Evolutionary conservation across 2,797 vertebrate species (phyloP).

Genomic region (Menidia menidia): DNA sequence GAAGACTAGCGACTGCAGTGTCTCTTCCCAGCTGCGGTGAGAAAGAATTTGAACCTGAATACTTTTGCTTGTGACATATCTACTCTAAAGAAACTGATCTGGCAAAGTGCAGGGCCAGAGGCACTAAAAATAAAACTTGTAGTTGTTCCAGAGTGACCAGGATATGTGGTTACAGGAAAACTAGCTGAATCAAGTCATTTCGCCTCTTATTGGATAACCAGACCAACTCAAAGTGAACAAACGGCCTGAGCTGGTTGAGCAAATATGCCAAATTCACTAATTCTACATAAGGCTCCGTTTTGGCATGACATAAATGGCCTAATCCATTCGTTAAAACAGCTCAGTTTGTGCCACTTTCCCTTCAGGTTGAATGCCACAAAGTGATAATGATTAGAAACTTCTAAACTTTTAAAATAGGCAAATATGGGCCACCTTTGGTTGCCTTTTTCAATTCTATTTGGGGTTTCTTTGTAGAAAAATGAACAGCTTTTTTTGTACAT

Average conservation of each 20-base stretch:
- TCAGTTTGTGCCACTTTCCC: too few species aligned
- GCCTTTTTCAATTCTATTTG: too few species aligned
- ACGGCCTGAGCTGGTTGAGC: not conserved
- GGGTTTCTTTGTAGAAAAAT: too few species aligned
- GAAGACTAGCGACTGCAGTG: not conserved
- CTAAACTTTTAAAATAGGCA: too few species aligned
- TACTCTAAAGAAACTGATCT: constrained; percentile 42
- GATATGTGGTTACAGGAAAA: constrained; percentile 53
- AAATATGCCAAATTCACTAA: constrained; percentile 23
- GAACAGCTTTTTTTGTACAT: too few species aligned
- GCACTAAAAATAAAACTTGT: constrained; percentile 69
- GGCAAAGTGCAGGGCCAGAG: constrained; percentile 42
- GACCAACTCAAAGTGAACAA: constrained; percentile 37
- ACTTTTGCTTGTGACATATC: not conserved
- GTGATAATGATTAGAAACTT: too few species aligned
- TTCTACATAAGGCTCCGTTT: not conserved
- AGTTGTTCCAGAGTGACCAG: constrained; percentile 63
- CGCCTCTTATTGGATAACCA: constrained; percentile 32
- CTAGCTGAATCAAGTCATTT: constrained; percentile 48
- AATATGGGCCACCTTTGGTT: too few species aligned
- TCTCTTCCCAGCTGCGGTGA: constrained; percentile 15
- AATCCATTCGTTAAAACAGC: not conserved
- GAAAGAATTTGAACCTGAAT: not conserved
- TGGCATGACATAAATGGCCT: not conserved
- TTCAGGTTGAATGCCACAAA: too few species aligned